A percentile compares a stretch with the other conserved stretches of the same genome.
phyloP scores from a whole-genome alignment of 2,888 invertebrate species.

The Drosophila formosana region DNA sequence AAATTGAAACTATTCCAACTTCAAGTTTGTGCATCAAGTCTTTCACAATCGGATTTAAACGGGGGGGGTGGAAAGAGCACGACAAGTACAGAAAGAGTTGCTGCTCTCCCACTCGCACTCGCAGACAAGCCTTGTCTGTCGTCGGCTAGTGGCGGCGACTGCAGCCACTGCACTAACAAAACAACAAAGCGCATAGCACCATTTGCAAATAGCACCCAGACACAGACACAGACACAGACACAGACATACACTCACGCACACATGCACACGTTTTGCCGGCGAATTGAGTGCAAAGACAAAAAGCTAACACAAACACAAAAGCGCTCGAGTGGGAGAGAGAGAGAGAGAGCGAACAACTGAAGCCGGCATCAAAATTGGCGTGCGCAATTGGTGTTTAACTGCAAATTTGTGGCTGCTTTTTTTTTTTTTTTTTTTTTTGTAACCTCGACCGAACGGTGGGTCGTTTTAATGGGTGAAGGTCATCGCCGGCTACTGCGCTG shows the following conservation, averaged over 20 bases:
- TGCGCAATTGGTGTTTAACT: slow-evolving; percentile 63
- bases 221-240: background rate
- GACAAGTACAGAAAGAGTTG: background rate
- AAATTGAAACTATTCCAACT: background rate
- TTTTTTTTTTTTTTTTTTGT: slow-evolving; percentile 3
- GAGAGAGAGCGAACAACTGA: slow-evolving; percentile 17
- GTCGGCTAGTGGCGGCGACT: slow-evolving; percentile 4
- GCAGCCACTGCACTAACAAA: slow-evolving; percentile 17
- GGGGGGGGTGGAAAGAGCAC: background rate
- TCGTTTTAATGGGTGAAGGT: slow-evolving; percentile 77
- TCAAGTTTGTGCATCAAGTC: background rate
- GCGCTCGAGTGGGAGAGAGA: slow-evolving; percentile 9
- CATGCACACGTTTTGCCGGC: slow-evolving; percentile 12
- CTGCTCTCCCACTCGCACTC: background rate
- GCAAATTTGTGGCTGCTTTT: slow-evolving; percentile 52
- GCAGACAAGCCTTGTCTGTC: slow-evolving; percentile 3
- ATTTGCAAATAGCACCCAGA: slow-evolving; percentile 5
- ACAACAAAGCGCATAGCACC: slow-evolving; percentile 16
- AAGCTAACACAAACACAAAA: slow-evolving; percentile 11
- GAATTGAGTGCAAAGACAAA: slow-evolving; percentile 12
- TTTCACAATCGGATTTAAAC: background rate
- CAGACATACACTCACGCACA: slow-evolving; percentile 1
- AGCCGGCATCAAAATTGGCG: slow-evolving; percentile 46
- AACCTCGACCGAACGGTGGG: slow-evolving; percentile 64
- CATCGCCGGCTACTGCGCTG: slow-evolving; percentile 42